These are phyloP conservation scores for Galago senegalensis DNA, from an alignment of 2,797 vertebrate species.

Conservation along the genomic window DNA sequence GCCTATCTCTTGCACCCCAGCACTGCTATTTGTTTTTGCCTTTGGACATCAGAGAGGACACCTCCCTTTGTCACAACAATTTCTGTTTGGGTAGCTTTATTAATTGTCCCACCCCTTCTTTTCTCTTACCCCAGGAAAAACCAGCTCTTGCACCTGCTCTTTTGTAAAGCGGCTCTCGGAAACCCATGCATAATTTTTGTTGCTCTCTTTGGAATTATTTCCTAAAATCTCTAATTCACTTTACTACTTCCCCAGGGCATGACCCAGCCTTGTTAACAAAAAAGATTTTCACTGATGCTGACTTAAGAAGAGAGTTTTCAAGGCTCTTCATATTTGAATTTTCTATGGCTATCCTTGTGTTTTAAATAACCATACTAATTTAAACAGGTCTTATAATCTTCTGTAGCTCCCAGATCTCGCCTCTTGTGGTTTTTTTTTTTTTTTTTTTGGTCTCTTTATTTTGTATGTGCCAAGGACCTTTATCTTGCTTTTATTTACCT, in stretches of 20 bases:
- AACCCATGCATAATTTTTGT: neutral
- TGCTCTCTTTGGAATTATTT: neutral
- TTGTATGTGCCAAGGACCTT: slow-evolving; percentile 14
- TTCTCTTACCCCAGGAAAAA: slow-evolving; percentile 27
- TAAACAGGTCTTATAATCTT: neutral
- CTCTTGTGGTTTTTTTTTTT: neutral
- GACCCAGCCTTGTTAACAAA: neutral
- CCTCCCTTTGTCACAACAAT: neutral
- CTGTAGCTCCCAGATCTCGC: neutral
- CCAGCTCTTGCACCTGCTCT: neutral
- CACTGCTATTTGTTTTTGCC: neutral
- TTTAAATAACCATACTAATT: neutral
- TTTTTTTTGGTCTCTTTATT: neutral
- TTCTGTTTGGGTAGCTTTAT: slow-evolving; percentile 41
- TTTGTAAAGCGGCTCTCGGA: neutral
- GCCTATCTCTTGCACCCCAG: neutral
- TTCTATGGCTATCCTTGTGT: neutral
- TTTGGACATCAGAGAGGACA: neutral
- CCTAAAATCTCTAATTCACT: neutral
- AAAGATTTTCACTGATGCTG: neutral
- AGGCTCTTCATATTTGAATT: neutral
- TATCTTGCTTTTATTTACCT: slow-evolving; percentile 54
- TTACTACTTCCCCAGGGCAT: neutral
- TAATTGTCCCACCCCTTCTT: neutral
- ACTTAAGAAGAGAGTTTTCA: neutral